phyloP scores from a whole-genome alignment of 2,888 invertebrate species.

The Drosophila glabriapex region DNA sequence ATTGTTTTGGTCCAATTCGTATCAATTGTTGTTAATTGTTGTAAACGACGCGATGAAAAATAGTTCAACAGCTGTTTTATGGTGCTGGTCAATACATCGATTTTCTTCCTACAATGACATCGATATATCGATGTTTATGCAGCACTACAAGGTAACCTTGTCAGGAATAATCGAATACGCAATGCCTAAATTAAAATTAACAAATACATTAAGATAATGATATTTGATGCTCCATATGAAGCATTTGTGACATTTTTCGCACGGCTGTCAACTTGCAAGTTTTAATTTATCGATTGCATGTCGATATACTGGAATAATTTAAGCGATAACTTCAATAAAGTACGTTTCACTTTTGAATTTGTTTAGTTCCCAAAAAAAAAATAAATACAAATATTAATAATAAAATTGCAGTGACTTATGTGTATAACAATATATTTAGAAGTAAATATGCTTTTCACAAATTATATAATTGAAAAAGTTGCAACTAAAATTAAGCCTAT shows the following conservation, averaged over 20 bases:
- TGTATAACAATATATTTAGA: conserved; percentile 40
- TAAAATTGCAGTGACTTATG: conserved; percentile 12
- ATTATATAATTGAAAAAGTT: conserved; percentile 29
- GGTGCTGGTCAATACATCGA: not conserved
- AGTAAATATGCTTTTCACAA: conserved; percentile 29
- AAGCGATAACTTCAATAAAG: not conserved
- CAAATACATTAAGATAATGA: not conserved
- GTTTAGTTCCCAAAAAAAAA: not conserved
- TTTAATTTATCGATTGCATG: not conserved
- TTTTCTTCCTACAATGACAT: not conserved
- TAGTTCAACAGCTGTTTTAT: conserved; percentile 44
- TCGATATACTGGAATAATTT: not conserved
- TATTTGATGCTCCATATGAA: not conserved
- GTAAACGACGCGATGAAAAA: conserved; percentile 54
- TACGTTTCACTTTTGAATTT: not conserved
- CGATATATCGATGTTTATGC: not conserved
- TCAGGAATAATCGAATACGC: not conserved
- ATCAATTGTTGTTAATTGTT: conserved; percentile 42
- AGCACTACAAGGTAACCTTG: not conserved
- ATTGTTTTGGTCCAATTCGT: conserved; percentile 46
- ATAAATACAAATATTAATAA: not conserved
- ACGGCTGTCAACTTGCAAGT: not conserved
- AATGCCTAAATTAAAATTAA: not conserved
- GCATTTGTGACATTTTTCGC: not conserved
- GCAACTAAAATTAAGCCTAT: conserved; percentile 16